Evolutionary conservation across 1,140 invertebrate species (phyloP).

Genomic region (Adoxophyes honmai): DNA sequence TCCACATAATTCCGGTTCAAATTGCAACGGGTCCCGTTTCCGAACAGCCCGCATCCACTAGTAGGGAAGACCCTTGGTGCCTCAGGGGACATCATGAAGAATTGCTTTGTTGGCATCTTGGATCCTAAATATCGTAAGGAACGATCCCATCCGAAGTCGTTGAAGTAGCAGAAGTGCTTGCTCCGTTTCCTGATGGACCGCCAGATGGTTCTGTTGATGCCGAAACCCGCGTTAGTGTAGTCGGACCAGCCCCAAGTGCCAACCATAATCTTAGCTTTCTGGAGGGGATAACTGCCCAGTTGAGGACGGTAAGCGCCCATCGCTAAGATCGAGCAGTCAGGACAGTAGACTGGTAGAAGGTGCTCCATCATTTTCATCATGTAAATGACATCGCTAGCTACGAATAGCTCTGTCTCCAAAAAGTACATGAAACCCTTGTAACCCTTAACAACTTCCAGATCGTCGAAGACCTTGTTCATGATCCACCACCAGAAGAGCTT

Average conservation of each 20-base stretch:
- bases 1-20: background rate
- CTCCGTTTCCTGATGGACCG: conserved; percentile 23
- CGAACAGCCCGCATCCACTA: conserved; percentile 16
- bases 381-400: conserved; percentile 33
- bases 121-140: conserved; percentile 26
- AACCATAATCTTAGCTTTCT: conserved; percentile 27
- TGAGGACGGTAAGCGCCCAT: conserved; percentile 24
- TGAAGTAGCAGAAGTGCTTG: conserved; percentile 31
- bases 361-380: conserved; percentile 25
- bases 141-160: conserved; percentile 31
- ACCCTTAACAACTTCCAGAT: conserved; percentile 22
- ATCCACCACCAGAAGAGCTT: conserved; percentile 52
- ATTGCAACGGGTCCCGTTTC: conserved; percentile 17
- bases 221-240: conserved; percentile 26
- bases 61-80: conserved; percentile 34
- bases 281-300: conserved; percentile 15
- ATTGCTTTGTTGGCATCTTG: conserved; percentile 15
- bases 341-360: conserved; percentile 17
- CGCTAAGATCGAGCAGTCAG: conserved; percentile 29
- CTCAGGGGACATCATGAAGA: conserved; percentile 21
- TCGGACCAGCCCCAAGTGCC: conserved; percentile 21
- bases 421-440: conserved; percentile 32
- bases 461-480: conserved; percentile 35
- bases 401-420: conserved; percentile 38
- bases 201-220: conserved; percentile 38